Conservation (phyloP, 2,888 invertebrate genomes). For the Xestobium rufovillosum region DNA sequence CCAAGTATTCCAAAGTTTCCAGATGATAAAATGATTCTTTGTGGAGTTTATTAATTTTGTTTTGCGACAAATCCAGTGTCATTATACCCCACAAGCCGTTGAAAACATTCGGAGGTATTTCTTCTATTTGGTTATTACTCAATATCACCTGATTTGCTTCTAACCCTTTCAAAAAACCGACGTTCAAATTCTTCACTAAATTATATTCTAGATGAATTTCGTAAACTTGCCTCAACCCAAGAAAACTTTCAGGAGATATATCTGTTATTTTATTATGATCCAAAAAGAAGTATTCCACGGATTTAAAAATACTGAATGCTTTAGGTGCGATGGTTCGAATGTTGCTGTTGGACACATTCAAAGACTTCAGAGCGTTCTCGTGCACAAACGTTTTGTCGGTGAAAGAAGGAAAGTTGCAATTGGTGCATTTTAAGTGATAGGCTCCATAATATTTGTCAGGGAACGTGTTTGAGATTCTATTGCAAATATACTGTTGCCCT, state of each 20-base stretch:
- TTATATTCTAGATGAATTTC: conserved; percentile 35
- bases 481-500: conserved; percentile 29
- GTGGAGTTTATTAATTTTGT: conserved; percentile 30
- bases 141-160: conserved; percentile 31
- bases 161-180: conserved; percentile 31
- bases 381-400: conserved; percentile 31
- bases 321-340: conserved; percentile 27
- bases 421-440: conserved; percentile 30
- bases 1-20: conserved; percentile 31
- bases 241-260: conserved; percentile 32
- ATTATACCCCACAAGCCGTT: conserved; percentile 30
- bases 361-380: conserved; percentile 28
- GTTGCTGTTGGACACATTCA: conserved; percentile 32
- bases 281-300: conserved; percentile 30
- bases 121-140: conserved; percentile 29
- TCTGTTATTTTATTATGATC: conserved; percentile 31
- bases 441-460: conserved; percentile 33
- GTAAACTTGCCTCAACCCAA: conserved; percentile 32
- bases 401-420: conserved; percentile 32
- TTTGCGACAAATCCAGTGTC: conserved; percentile 34
- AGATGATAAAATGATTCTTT: conserved; percentile 30
- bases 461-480: conserved; percentile 28
- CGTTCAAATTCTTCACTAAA: conserved; percentile 25
- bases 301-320: conserved; percentile 31
- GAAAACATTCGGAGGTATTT: conserved; percentile 30